Base-by-base conservation (phyloP, 1,140 invertebrate genomes). In the Sycophaga agraensis region DNA sequence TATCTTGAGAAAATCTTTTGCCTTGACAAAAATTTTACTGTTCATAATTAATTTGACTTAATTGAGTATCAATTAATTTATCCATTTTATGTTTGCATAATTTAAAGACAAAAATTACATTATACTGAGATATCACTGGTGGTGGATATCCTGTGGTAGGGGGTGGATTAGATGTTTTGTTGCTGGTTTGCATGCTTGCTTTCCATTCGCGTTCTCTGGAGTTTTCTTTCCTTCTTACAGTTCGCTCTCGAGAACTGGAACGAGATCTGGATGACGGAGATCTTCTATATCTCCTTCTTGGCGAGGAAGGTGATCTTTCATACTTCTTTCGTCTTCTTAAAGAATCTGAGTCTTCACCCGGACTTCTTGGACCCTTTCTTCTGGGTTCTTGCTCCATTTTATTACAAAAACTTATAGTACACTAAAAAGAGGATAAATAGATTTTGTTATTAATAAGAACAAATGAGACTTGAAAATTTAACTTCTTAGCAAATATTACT, bases 281-380 rank as follows among this genome's bases (percentile, higher is more conserved):
- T 46, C 77, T 68, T 12, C 77, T 69, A 26, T 80, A 81, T 48
- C 77, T 65, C 58, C 79, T 67, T 48, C 79, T 72, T 0, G 79
- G 79, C 1, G 79, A 81, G 8, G 77, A 76, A 4, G 79, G 80
- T 43, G 76, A 64, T 22, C 80, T 78, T 22, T 81, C 80, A 21
- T 81, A 80, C 14, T 77, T 65, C 6, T 72, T 72, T 40, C 78
- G 58, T 63, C 76, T 74, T 26, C 74, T 71, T 0, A 75, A 69
- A 48, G 76, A 73, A 26, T 80, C 77, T 0, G 79, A 81, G 48
- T 79, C 77, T 0, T 72, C 69, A 40, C 75, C 78, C 0, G 77
- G 76, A 60, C 78, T 80, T 9, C 79, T 65, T 4, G 68, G 77
- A 34, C 74, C 73, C 39, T 76, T 78, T 9, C 75, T 68, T 17